These are phyloP conservation scores for Amphipyra berbera DNA, from an alignment of 2,888 invertebrate genomes.

Conservation along the genomic window DNA sequence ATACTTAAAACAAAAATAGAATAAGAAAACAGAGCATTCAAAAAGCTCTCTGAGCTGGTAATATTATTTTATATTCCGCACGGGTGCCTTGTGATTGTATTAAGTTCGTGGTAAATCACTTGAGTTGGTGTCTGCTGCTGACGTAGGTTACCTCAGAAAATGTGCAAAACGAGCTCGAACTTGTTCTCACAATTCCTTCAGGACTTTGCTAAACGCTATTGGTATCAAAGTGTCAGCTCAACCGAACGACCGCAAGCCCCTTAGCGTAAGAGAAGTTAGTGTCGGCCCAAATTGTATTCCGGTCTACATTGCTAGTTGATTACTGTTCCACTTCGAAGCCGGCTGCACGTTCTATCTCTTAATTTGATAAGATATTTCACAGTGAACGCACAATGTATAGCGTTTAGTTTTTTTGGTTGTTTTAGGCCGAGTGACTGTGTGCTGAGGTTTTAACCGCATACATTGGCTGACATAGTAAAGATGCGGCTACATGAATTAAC, in stretches of 20 bases:
- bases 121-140: slow-evolving; percentile 33
- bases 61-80: slow-evolving; percentile 28
- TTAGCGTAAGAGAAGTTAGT: slow-evolving; percentile 60
- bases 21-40: slow-evolving; percentile 1
- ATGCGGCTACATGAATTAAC: slow-evolving; percentile 45
- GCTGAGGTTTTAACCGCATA: slow-evolving; percentile 41
- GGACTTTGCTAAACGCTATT: slow-evolving; percentile 59
- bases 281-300: slow-evolving; percentile 51
- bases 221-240: slow-evolving; percentile 68
- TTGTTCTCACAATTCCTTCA: slow-evolving; percentile 43
- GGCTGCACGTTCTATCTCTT: slow-evolving; percentile 43
- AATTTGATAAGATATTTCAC: slow-evolving; percentile 47
- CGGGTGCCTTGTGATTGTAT: slow-evolving; percentile 35
- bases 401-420: slow-evolving; percentile 24
- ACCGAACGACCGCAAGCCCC: slow-evolving; percentile 63
- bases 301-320: slow-evolving; percentile 41
- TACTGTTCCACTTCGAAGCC: slow-evolving; percentile 49
- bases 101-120: slow-evolving; percentile 42
- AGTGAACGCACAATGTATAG: slow-evolving; percentile 45
- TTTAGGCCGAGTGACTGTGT: slow-evolving; percentile 1
- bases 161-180: slow-evolving; percentile 27
- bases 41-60: slow-evolving; percentile 21
- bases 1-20: background rate
- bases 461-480: slow-evolving; percentile 42
- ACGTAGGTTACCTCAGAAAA: slow-evolving; percentile 38